Evolutionary conservation across 2,888 invertebrate genomes (phyloP).

Genomic region (Lochmaea crataegi): DNA sequence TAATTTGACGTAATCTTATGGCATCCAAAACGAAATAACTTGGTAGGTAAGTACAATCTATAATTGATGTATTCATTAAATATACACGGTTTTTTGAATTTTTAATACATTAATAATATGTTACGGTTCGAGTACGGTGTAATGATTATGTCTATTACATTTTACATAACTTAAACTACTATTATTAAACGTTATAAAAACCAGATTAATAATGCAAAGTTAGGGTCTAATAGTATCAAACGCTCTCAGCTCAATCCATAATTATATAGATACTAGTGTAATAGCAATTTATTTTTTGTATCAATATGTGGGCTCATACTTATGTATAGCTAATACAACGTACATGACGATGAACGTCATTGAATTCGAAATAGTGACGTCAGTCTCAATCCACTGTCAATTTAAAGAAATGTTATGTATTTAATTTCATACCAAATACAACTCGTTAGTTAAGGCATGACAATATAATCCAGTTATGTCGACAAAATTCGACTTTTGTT

Average conservation of each 20-base stretch:
- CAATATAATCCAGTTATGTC: no score
- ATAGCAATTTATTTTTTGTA: not conserved
- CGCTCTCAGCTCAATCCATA: not conserved
- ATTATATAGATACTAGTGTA: not conserved
- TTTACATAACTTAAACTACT: not conserved
- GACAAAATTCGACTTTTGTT: no score
- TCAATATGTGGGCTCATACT: no score
- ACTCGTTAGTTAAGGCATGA: no score
- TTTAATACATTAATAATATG: not conserved
- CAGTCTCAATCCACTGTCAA: no score
- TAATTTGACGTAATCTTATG: not conserved
- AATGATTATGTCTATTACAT: conserved; percentile 8
- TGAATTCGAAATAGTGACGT: no score
- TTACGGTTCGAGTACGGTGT: not conserved
- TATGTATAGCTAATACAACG: no score
- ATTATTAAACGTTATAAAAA: conserved; percentile 3
- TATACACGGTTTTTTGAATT: not conserved
- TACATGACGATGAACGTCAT: no score
- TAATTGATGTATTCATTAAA: not conserved
- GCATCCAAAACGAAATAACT: not conserved
- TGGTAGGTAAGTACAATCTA: not conserved
- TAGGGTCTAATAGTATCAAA: not conserved
- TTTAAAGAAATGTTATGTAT: no score
- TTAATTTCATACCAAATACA: no score
- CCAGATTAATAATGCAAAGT: not conserved